Evolutionary conservation across 2,888 invertebrate genomes (phyloP).

Genomic region (Clepsis dumicolana): DNA sequence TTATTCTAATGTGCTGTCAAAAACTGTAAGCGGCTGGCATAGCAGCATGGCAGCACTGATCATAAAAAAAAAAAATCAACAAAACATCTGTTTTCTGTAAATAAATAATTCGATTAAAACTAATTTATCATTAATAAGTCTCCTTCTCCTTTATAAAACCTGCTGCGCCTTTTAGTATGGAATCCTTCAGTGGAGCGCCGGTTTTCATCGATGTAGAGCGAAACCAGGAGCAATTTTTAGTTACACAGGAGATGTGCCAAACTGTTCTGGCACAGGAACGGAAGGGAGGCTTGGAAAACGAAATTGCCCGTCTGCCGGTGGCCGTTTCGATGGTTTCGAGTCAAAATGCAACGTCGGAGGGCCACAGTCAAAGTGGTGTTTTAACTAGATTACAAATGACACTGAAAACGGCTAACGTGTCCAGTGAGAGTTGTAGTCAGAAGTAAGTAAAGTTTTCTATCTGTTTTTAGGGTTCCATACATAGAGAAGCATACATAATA

Average conservation of each 20-base stretch:
- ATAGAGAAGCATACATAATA: too few species aligned
- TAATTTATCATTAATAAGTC: too few species aligned
- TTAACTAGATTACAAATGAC: neutral
- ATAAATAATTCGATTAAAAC: too few species aligned
- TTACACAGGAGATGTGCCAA: constrained; percentile 7
- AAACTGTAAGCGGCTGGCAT: too few species aligned
- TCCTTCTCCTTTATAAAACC: too few species aligned
- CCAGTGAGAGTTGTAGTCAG: too few species aligned
- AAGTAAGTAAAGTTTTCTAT: too few species aligned
- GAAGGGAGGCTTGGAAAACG: neutral
- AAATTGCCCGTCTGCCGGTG: neutral
- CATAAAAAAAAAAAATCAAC: too few species aligned
- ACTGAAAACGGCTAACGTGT: neutral
- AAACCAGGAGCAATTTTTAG: neutral
- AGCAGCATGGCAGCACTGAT: too few species aligned
- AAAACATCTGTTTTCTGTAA: too few species aligned
- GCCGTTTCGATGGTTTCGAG: neutral
- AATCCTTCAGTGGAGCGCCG: constrained; percentile 17
- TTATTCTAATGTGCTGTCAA: too few species aligned
- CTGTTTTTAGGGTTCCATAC: too few species aligned
- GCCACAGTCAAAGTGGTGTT: neutral
- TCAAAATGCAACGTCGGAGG: neutral
- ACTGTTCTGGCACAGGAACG: neutral
- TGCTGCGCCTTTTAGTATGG: constrained; percentile 17
- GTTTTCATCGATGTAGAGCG: constrained; percentile 35